Evolutionary conservation across 2,888 invertebrate genomes (phyloP), one percentile per base, ranked within the genome.

Genomic region (Eumerus sabulonum): DNA sequence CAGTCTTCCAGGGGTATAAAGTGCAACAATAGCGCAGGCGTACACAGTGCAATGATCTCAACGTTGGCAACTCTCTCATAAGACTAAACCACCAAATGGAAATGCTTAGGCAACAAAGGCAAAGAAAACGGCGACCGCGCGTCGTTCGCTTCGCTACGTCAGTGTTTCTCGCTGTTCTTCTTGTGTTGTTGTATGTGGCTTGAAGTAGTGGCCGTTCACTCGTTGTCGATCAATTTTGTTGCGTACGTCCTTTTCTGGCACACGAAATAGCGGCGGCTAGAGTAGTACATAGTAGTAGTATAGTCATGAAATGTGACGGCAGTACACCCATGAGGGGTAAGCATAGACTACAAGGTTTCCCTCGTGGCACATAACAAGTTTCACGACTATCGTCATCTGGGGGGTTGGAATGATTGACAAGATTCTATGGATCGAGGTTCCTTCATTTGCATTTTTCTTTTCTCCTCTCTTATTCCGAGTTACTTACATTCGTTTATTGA

Each of bases 71-170:
- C 82, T 85, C 86, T 87, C 86, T 86, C 85, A 85, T 86, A 86
- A 86, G 87, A 87, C 86, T 87, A 86, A 85, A 86, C 86, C 85
- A 85, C 82, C 83, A 84, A 85, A 84, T 83, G 72, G 81, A 84
- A 84, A 81, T 83, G 82, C 76, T 85, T 66, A 82, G 83, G 85
- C 81, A 83, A 84, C 85, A 84, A 85, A 85, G 84, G 73, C 76
- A 84, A 85, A 85, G 84, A 67, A 71, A 67, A 72, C 73, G 42
- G 63, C 68, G 64, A 59, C 72, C 74, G 54, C 79, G 79, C 40
- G 40, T 79, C 64, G 64, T 64, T 79, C 35, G 47, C 54, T 50
- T 19, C 12, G 53, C 53, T 77, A 67, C 72, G 66, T 57, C 74
- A 48, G 68, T 79, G 67, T 73, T 63, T 40, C 67, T 56, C 53